phyloP scores from a whole-genome alignment of 2,113 vertebrate genomes.

The Carassius carassius region DNA sequence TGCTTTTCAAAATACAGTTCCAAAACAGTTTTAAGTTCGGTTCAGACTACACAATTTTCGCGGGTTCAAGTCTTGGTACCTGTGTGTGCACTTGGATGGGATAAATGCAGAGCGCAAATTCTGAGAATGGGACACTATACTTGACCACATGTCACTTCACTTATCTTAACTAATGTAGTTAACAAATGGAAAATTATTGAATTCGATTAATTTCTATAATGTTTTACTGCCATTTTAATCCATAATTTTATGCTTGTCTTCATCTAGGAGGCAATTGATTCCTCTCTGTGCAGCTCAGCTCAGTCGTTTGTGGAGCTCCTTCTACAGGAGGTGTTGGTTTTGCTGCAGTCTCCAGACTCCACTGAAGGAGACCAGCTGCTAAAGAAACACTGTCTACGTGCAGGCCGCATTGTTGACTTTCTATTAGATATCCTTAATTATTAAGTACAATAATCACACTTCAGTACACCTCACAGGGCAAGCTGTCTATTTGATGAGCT shows the following conservation, averaged over 20 bases:
- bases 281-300: slow-evolving; percentile 63
- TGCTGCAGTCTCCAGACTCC: slow-evolving; percentile 81
- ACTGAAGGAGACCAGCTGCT: slow-evolving; percentile 74
- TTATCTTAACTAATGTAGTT: too few species aligned
- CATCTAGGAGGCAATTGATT: slow-evolving; percentile 81
- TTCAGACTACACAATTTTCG: too few species aligned
- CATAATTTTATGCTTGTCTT: not conserved
- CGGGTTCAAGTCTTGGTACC: too few species aligned
- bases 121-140: too few species aligned
- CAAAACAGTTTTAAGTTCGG: not conserved
- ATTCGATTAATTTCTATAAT: too few species aligned
- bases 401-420: slow-evolving; percentile 78
- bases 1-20: not conserved
- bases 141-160: too few species aligned
- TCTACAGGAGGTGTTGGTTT: slow-evolving; percentile 83
- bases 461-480: not conserved
- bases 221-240: not conserved
- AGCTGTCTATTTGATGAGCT: not conserved
- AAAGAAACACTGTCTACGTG: slow-evolving; percentile 81
- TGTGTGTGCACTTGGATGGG: too few species aligned
- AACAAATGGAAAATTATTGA: too few species aligned
- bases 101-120: too few species aligned
- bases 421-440: slow-evolving; percentile 88
- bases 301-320: slow-evolving; percentile 82
- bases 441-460: not conserved